Base-by-base conservation (phyloP, 2,113 vertebrate genomes). In the Formicarius rufipectus region DNA sequence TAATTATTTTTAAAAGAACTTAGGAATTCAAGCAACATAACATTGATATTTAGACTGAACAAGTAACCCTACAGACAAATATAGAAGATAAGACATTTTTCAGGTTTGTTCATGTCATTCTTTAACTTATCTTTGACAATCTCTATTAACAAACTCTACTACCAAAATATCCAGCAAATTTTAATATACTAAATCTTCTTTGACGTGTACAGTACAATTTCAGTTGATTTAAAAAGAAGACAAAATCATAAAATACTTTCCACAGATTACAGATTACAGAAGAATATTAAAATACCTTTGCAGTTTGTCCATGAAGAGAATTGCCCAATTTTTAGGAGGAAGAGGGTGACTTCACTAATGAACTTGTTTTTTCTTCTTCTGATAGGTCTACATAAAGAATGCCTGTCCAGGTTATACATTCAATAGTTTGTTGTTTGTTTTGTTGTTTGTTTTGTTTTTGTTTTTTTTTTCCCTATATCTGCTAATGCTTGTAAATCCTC, bases 401-500 rank as follows among this genome's bases (percentile, higher is more conserved):
- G 6, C 1, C 42, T 76, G 5, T 40, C 19, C 3, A 5, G 44
- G 3, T 33, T 67, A 58, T 23, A 2, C 7, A 59, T 21, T 18
- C 3, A 62, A 47, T 18, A 10, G 0, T n/a, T n/a, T n/a, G n/a
- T n/a, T n/a, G n/a, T n/a, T n/a, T n/a, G n/a, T n/a, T n/a, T n/a
- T n/a, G n/a, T n/a, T n/a, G n/a, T n/a, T n/a, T n/a, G n/a, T n/a
- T n/a, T n/a, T n/a, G n/a, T n/a, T n/a, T n/a, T n/a, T n/a, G n/a
- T n/a, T n/a, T n/a, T n/a, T n/a, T n/a, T n/a, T n/a, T n/a, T n/a
- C n/a, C n/a, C 5, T 40, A 28, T 15, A 47, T 71, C 21, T n/a
- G 11, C 1, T 44, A 33, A 53, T 42, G 4, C 0, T 80, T 44
- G n/a, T 50, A 30, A 5, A 21, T 3, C 7, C 8, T 39, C 2